Evolutionary conservation across 2,113 vertebrate species (phyloP).

Genomic region (Mungos mungo): DNA sequence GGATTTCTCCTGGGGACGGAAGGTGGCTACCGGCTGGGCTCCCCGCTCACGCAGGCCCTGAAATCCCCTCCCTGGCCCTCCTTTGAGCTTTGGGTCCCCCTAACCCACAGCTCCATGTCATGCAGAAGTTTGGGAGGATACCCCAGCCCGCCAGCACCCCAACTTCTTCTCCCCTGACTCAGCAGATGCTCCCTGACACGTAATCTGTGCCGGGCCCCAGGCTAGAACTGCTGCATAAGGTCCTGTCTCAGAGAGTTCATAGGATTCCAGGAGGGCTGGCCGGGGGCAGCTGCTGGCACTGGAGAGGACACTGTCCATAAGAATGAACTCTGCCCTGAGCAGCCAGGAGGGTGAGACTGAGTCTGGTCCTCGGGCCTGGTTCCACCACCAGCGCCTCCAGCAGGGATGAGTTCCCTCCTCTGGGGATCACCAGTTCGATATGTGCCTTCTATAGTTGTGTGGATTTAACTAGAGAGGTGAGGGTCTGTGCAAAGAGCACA

Average conservation of each 20-base stretch:
- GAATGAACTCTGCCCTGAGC: not conserved
- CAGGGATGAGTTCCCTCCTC: not conserved
- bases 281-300: not conserved
- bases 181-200: not conserved
- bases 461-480: not conserved
- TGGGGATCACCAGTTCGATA: not conserved
- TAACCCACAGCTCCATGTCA: not conserved
- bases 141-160: not conserved
- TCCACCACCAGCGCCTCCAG: not conserved
- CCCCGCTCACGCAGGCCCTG: not conserved
- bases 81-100: not conserved
- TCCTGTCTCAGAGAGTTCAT: not conserved
- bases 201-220: not conserved
- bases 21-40: not conserved
- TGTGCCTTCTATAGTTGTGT: not conserved
- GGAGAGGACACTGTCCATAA: not conserved
- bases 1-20: conserved; percentile 85
- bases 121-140: not conserved
- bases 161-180: not conserved
- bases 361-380: not conserved
- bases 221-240: not conserved
- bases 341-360: not conserved
- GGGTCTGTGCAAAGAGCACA: not conserved
- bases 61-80: not conserved
- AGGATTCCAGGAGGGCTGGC: not conserved